Evolutionary conservation across 2,113 vertebrate genomes (phyloP).

Genomic region (Laterallus jamaicensis): DNA sequence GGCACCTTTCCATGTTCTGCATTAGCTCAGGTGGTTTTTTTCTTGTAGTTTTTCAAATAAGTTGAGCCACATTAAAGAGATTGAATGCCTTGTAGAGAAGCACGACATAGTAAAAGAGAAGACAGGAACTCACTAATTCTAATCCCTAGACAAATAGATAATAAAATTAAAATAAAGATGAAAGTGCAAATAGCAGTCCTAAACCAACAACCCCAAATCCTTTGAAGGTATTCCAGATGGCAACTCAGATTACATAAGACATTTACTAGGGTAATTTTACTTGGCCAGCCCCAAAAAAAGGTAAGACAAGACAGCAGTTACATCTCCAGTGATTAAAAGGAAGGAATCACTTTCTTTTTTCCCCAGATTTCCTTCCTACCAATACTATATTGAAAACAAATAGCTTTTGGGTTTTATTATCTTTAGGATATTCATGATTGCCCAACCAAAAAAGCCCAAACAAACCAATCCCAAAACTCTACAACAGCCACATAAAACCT

Average conservation of each 20-base stretch:
- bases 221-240: slow-evolving; percentile 28
- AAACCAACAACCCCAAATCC: neutral
- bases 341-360: neutral
- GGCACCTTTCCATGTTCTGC: neutral
- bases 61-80: neutral
- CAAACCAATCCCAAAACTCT: neutral
- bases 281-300: neutral
- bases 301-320: neutral
- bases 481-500: neutral
- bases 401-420: neutral
- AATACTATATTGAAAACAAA: neutral
- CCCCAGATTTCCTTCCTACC: neutral
- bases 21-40: slow-evolving; percentile 1
- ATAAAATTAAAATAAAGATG: slow-evolving; percentile 26
- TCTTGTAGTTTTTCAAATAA: neutral
- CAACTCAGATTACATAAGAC: neutral
- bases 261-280: neutral
- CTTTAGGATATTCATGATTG: neutral
- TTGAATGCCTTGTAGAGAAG: neutral
- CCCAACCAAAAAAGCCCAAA: neutral
- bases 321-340: neutral
- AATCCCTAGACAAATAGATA: slow-evolving; percentile 14
- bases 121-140: neutral
- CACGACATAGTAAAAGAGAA: neutral
- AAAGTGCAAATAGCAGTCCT: slow-evolving; percentile 5